These are phyloP conservation scores for Chorisops tibialis DNA, from an alignment of 2,888 invertebrate genomes.

Conservation along the genomic window DNA sequence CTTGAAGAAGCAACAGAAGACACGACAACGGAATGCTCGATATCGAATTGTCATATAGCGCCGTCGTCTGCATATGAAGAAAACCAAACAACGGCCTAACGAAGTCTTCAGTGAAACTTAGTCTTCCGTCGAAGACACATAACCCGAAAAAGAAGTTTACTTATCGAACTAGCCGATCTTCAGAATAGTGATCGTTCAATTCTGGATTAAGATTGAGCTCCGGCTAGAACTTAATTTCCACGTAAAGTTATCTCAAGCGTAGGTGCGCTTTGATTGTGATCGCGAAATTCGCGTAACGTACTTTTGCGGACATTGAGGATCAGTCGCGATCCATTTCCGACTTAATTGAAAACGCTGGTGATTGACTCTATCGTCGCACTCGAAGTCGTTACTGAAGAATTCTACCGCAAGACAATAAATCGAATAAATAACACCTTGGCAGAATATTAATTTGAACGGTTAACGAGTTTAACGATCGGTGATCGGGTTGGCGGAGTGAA, in stretches of 20 bases:
- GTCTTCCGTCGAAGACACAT: conserved; percentile 29
- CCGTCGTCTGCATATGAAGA: conserved; percentile 23
- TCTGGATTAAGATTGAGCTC: background rate
- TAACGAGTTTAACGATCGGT: conserved; percentile 12
- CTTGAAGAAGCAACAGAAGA: conserved; percentile 20
- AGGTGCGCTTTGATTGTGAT: background rate
- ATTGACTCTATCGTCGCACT: too few species aligned
- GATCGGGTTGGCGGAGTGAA: background rate
- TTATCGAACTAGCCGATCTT: background rate
- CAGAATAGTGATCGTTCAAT: background rate
- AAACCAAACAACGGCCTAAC: conserved; percentile 31
- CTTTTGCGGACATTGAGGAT: conserved; percentile 9
- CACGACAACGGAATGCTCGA: conserved; percentile 11
- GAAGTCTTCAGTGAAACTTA: conserved; percentile 29
- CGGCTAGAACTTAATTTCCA: too few species aligned
- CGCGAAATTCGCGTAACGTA: background rate
- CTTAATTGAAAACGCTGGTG: background rate
- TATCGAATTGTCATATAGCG: conserved; percentile 3
- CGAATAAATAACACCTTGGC: conserved; percentile 8
- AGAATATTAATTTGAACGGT: conserved; percentile 22
- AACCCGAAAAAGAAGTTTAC: conserved; percentile 7
- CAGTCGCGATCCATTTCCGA: conserved; percentile 15
- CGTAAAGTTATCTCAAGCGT: too few species aligned
- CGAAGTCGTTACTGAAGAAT: too few species aligned
- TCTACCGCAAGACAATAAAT: conserved; percentile 1